Evolutionary conservation across 2,797 vertebrate genomes (phyloP).

Genomic region (Crenichthys baileyi): DNA sequence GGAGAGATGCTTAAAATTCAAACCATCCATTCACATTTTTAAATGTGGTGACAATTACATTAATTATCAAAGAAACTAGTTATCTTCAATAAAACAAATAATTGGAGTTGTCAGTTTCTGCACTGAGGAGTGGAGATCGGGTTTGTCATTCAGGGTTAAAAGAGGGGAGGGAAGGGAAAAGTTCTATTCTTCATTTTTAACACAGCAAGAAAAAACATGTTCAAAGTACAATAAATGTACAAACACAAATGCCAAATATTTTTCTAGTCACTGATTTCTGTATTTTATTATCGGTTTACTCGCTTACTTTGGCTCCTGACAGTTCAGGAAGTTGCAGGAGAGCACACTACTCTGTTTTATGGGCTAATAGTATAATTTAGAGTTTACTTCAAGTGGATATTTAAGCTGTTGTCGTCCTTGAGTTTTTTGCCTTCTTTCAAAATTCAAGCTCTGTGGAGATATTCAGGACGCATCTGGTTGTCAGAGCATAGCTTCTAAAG

Average conservation of each 20-base stretch:
- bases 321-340: no score
- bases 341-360: no score
- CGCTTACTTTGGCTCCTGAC: no score
- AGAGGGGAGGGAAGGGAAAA: not conserved
- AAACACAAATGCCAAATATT: not conserved
- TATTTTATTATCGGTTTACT: no score
- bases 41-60: constrained; percentile 65
- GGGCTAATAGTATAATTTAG: no score
- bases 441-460: no score
- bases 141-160: constrained; percentile 27
- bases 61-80: constrained; percentile 64
- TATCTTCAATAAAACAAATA: constrained; percentile 55
- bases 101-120: constrained; percentile 48
- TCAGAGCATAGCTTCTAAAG: no score
- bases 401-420: no score
- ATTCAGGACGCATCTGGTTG: no score
- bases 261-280: no score
- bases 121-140: constrained; percentile 22
- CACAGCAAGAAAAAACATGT: not conserved
- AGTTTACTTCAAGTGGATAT: no score
- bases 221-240: not conserved
- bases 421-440: no score
- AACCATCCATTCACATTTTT: constrained; percentile 68
- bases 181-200: not conserved
- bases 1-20: constrained; percentile 58